phyloP scores from a whole-genome alignment of 1,140 invertebrate species.

The Aphaenogaster rudis region DNA sequence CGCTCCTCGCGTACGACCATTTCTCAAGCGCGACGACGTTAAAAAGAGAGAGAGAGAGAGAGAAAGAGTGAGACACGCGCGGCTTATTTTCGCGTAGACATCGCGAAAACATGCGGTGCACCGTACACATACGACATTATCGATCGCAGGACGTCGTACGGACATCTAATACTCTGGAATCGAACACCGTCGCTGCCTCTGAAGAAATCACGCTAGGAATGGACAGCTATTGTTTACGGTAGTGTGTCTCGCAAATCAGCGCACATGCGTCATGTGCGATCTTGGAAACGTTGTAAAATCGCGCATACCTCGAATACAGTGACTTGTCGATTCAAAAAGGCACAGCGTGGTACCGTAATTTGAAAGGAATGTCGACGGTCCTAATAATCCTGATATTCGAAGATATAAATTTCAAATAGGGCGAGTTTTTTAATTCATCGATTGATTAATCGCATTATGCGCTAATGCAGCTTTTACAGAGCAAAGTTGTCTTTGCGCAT shows the following conservation, averaged over 20 bases:
- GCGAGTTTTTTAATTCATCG: too few relatives aligned
- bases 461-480: too few relatives aligned
- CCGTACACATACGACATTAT: conserved; percentile 18
- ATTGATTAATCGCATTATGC: too few relatives aligned
- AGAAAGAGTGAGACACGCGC: conserved; percentile 2
- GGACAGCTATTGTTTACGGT: conserved; percentile 44
- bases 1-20: conserved; percentile 50
- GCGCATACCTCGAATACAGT: not conserved
- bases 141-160: conserved; percentile 27
- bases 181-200: not conserved
- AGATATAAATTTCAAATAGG: conserved; percentile 4
- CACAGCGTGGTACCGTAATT: not conserved
- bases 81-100: conserved; percentile 53
- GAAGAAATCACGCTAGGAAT: conserved; percentile 47
- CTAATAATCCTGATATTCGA: not conserved
- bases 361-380: not conserved
- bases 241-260: not conserved
- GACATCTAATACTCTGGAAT: conserved; percentile 27
- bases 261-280: not conserved
- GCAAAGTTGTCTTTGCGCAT: too few relatives aligned
- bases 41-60: conserved; percentile 3
- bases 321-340: not conserved
- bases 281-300: not conserved
- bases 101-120: conserved; percentile 42
- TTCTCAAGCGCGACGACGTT: conserved; percentile 44